Conservation (phyloP, 2,113 vertebrate species). For the Oenanthe melanoleuca region DNA sequence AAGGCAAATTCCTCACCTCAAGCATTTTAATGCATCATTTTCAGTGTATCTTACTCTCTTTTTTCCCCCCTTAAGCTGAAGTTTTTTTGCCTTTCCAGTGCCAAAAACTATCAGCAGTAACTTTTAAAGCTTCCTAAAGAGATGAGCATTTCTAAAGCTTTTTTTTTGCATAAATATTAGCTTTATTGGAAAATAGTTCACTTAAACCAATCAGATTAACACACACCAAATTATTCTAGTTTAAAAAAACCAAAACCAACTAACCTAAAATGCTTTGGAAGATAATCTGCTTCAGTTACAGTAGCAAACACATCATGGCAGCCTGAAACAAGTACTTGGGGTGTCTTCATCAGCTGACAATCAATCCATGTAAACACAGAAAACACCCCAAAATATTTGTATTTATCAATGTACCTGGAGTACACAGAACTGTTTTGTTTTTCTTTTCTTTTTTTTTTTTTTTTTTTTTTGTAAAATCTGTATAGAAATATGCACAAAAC, state of each 20-base stretch:
- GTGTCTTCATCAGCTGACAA: conserved; percentile 30
- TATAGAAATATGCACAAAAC: conserved; percentile 65
- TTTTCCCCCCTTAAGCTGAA: background rate
- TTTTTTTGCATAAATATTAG: conserved; percentile 66
- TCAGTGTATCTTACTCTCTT: background rate
- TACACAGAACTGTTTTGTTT: background rate
- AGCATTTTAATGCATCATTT: background rate
- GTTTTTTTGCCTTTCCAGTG: background rate
- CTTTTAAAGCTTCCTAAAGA: conserved; percentile 25
- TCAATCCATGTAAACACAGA: conserved; percentile 50
- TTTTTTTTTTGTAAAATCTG: background rate
- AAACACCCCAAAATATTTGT: conserved; percentile 17
- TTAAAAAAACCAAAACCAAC: conserved; percentile 3
- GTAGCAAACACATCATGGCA: conserved; percentile 60
- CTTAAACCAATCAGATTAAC: conserved; percentile 64
- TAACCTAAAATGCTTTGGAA: conserved; percentile 61
- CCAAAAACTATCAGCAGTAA: background rate
- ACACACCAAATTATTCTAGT: conserved; percentile 60
- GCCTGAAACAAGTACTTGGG: conserved; percentile 39
- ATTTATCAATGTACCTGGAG: conserved; percentile 8
- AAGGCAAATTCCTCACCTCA: background rate
- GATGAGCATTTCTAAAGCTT: conserved; percentile 54
- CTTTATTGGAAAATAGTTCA: conserved; percentile 70
- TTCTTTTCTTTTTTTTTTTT: no score
- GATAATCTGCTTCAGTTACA: conserved; percentile 60